Conservation (phyloP, 2,797 vertebrate genomes). For the Monodelphis domestica region DNA sequence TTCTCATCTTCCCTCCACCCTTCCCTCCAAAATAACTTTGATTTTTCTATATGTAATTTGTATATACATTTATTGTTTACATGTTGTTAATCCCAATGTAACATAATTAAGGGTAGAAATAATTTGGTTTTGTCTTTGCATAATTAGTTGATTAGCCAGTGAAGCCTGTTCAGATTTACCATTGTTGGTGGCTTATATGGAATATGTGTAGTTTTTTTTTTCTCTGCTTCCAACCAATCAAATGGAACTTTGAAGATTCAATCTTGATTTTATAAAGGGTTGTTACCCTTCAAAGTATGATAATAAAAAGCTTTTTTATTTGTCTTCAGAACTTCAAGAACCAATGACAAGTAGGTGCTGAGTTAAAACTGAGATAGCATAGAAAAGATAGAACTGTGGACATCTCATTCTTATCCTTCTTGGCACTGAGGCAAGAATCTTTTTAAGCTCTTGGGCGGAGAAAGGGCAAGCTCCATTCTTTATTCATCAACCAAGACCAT, state of each 20-base stretch:
- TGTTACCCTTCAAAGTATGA: background rate
- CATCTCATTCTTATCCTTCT: background rate
- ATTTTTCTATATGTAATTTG: background rate
- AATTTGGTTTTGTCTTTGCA: background rate
- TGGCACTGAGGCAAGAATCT: background rate
- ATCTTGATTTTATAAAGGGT: background rate
- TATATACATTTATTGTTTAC: background rate
- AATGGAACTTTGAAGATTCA: background rate
- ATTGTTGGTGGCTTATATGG: background rate
- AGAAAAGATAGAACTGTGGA: background rate
- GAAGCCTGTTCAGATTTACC: background rate
- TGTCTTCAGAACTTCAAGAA: background rate
- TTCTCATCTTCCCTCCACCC: background rate
- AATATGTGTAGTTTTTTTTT: background rate
- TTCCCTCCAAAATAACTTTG: background rate
- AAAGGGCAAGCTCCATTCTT: background rate
- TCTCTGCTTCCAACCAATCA: background rate
- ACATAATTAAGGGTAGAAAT: background rate
- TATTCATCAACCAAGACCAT: background rate
- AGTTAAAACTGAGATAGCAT: background rate
- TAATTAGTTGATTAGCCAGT: background rate
- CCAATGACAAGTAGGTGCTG: background rate
- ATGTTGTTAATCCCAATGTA: background rate
- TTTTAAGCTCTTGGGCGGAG: background rate
- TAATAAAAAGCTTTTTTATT: background rate